phyloP scores from a whole-genome alignment of 2,113 vertebrate genomes.

The Plectropomus leopardus region DNA sequence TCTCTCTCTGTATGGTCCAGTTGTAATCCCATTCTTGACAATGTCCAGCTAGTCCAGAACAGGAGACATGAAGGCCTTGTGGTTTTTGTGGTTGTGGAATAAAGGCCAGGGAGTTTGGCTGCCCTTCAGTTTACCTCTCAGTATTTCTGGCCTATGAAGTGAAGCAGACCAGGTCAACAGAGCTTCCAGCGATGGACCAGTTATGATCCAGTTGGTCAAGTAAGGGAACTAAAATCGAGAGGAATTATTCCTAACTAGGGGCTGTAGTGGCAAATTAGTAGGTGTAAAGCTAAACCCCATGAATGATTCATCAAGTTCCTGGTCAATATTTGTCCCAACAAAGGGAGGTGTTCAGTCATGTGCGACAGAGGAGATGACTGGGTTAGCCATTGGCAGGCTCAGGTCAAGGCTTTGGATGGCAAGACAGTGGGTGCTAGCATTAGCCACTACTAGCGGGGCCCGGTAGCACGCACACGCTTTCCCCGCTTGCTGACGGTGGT shows the following conservation, averaged over 20 bases:
- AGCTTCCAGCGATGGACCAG: constrained; percentile 53
- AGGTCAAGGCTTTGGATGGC: constrained; percentile 68
- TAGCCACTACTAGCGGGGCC: constrained; percentile 80
- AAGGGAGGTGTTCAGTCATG: constrained; percentile 62
- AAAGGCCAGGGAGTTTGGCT: constrained; percentile 58
- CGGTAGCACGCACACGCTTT: constrained; percentile 83
- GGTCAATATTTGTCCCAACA: constrained; percentile 77
- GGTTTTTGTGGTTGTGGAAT: constrained; percentile 57
- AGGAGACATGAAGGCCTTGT: constrained; percentile 68
- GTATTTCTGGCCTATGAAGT: constrained; percentile 60
- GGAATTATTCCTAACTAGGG: constrained; percentile 59
- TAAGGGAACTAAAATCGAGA: constrained; percentile 53
- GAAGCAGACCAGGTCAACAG: constrained; percentile 52
- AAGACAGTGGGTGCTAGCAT: constrained; percentile 62
- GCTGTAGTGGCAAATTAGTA: constrained; percentile 73
- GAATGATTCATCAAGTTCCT: constrained; percentile 76
- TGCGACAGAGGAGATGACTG: constrained; percentile 67
- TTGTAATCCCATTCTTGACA: constrained; percentile 73
- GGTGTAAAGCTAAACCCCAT: constrained; percentile 70
- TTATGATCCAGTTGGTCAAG: constrained; percentile 61
- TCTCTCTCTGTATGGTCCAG: constrained; percentile 63
- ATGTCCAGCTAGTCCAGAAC: constrained; percentile 67
- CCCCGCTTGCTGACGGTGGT: constrained; percentile 87
- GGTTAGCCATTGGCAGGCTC: constrained; percentile 74
- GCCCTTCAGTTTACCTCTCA: constrained; percentile 67